Conservation (phyloP, 1,140 invertebrate genomes). For the Polypedilum pembai region DNA sequence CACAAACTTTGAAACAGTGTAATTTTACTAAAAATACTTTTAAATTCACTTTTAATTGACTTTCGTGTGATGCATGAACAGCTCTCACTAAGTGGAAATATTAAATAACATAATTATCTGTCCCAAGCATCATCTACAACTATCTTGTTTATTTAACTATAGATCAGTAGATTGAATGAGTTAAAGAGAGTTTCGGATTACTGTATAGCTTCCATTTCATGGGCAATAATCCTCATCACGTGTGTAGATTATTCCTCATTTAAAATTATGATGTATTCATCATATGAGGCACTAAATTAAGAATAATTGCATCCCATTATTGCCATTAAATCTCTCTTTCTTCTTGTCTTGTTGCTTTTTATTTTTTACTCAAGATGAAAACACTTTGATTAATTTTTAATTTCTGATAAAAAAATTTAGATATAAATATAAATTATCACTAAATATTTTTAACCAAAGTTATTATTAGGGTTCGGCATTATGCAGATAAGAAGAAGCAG, state of each 20-base stretch:
- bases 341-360: background rate
- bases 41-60: background rate
- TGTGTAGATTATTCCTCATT: slow-evolving; percentile 25
- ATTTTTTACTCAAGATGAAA: background rate
- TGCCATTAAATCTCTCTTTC: slow-evolving; percentile 7
- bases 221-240: slow-evolving; percentile 24
- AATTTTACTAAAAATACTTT: too few relatives aligned
- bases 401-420: background rate
- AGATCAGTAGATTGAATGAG: background rate
- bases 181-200: background rate
- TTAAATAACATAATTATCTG: slow-evolving; percentile 21
- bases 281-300: slow-evolving; percentile 25
- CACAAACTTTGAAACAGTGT: too few relatives aligned
- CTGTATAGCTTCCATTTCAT: slow-evolving; percentile 17
- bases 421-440: too few relatives aligned
- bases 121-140: background rate
- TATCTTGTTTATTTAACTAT: slow-evolving; percentile 23
- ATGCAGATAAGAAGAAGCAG: too few relatives aligned
- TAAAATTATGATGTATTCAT: slow-evolving; percentile 29
- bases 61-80: background rate
- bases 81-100: background rate
- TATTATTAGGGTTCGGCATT: too few relatives aligned
- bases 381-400: background rate
- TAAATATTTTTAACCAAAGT: too few relatives aligned
- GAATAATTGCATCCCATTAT: slow-evolving; percentile 28